phyloP scores from a whole-genome alignment of 2,113 vertebrate genomes.

The Girardinichthys multiradiatus region DNA sequence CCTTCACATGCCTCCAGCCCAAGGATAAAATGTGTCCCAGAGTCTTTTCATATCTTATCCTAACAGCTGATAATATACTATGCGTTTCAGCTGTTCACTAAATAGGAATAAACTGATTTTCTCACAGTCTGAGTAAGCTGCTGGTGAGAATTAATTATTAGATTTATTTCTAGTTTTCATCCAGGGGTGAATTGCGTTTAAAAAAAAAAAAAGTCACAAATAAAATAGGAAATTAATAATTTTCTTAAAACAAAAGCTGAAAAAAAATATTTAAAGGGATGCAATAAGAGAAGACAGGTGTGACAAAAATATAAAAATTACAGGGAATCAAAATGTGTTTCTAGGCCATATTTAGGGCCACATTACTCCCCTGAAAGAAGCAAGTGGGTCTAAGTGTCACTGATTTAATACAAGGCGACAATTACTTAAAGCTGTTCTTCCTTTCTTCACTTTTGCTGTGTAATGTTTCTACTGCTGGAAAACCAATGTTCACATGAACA shows the following conservation, averaged over 20 bases:
- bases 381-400: too few relatives aligned
- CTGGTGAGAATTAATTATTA: neutral
- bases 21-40: neutral
- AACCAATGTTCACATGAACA: neutral
- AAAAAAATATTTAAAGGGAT: neutral
- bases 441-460: neutral
- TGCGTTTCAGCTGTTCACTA: neutral
- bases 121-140: neutral
- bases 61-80: neutral
- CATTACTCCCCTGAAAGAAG: too few relatives aligned
- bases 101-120: neutral
- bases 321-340: too few relatives aligned
- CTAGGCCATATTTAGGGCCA: too few relatives aligned
- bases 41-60: neutral
- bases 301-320: too few relatives aligned
- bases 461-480: neutral
- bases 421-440: neutral
- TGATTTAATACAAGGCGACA: too few relatives aligned
- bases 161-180: neutral
- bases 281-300: neutral
- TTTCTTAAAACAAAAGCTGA: neutral
- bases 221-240: neutral
- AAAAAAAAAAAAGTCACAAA: neutral
- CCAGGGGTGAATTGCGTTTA: neutral
- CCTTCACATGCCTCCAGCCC: too few relatives aligned